Evolutionary conservation across 2,797 vertebrate genomes (phyloP).

Genomic region (Rhinophrynus dorsalis): DNA sequence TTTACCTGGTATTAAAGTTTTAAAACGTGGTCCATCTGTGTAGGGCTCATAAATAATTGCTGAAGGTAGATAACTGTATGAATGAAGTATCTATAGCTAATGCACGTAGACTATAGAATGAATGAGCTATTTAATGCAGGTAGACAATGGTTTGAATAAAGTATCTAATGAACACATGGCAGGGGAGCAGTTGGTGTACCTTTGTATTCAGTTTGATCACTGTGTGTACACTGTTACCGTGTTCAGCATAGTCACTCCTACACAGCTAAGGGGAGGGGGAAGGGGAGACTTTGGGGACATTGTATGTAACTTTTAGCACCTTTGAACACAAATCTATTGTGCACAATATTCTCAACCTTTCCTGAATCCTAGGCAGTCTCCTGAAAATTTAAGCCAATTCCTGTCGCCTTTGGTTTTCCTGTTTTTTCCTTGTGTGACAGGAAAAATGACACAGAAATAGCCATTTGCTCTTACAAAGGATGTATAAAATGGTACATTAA

Average conservation of each 20-base stretch:
- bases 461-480: slow-evolving; percentile 2
- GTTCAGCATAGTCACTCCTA: background rate
- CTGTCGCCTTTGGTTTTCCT: slow-evolving; percentile 27
- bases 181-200: background rate
- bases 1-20: too few species aligned
- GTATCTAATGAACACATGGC: background rate
- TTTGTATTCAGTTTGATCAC: background rate
- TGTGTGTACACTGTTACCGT: background rate
- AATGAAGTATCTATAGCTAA: too few species aligned
- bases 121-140: too few species aligned
- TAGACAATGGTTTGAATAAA: slow-evolving; percentile 12
- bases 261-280: background rate
- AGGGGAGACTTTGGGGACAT: too few species aligned
- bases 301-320: too few species aligned
- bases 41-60: too few species aligned
- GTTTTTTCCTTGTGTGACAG: slow-evolving; percentile 16
- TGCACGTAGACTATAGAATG: too few species aligned
- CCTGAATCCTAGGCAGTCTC: background rate
- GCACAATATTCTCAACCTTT: background rate
- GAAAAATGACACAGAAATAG: slow-evolving; percentile 13
- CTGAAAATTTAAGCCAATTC: slow-evolving; percentile 2
- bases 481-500: background rate
- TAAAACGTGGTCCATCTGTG: too few species aligned
- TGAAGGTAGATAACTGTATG: too few species aligned
- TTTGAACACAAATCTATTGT: background rate